Conservation (phyloP, 2,888 invertebrate species). For the Cantharis rustica region DNA sequence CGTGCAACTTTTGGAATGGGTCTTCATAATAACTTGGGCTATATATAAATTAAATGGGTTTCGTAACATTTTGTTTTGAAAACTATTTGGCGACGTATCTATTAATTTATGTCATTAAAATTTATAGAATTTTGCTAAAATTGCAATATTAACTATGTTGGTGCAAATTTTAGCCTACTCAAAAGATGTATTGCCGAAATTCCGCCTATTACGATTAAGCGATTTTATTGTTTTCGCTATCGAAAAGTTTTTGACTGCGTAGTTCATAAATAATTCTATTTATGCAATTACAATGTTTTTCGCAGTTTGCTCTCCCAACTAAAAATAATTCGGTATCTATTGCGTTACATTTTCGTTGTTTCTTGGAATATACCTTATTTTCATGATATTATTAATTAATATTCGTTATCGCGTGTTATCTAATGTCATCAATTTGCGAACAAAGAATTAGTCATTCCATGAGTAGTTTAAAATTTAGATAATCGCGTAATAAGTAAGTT, state of each 20-base stretch:
- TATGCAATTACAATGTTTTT: background rate
- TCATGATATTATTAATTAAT: background rate
- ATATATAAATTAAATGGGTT: constrained; percentile 40
- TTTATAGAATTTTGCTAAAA: background rate
- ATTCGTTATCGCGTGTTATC: background rate
- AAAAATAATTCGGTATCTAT: background rate
- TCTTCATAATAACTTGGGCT: constrained; percentile 35
- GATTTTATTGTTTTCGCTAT: background rate
- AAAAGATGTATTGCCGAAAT: background rate
- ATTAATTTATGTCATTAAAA: constrained; percentile 32
- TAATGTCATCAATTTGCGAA: background rate
- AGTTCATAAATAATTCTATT: background rate
- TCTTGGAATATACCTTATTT: background rate
- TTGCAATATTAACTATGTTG: background rate
- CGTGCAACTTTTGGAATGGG: constrained; percentile 31
- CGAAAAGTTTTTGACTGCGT: background rate
- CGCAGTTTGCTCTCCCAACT: background rate
- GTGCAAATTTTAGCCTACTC: background rate
- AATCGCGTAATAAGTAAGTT: background rate
- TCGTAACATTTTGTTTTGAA: constrained; percentile 41
- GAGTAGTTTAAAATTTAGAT: background rate
- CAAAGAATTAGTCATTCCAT: background rate
- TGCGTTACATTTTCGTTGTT: background rate
- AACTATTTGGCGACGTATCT: constrained; percentile 36
- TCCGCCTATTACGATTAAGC: background rate